These are phyloP conservation scores for Napeogenes sylphis DNA, from an alignment of 2,888 invertebrate genomes.

Conservation along the genomic window DNA sequence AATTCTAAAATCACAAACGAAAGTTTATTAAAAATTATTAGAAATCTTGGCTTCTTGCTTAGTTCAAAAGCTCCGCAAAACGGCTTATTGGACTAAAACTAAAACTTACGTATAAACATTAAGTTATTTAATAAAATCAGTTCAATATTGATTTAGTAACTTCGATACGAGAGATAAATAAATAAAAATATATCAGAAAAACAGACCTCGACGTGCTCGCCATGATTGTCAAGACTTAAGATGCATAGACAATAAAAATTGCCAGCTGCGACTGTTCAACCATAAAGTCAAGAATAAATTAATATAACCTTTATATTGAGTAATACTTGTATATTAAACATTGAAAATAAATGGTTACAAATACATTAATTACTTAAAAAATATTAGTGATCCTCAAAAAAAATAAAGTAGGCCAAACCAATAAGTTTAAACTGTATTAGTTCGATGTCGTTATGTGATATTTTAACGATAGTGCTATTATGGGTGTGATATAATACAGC, in stretches of 20 bases:
- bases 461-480: too few relatives aligned
- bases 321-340: too few relatives aligned
- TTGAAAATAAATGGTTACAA: too few relatives aligned
- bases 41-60: conserved; percentile 48
- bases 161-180: conserved; percentile 42
- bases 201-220: conserved; percentile 83
- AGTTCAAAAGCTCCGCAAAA: conserved; percentile 36
- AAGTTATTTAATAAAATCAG: conserved; percentile 43
- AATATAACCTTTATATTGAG: too few relatives aligned
- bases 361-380: too few relatives aligned
- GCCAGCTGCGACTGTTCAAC: neutral
- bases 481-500: too few relatives aligned
- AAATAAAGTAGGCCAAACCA: too few relatives aligned
- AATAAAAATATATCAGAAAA: conserved; percentile 60
- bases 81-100: conserved; percentile 33
- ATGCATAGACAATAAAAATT: conserved; percentile 41
- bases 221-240: conserved; percentile 75
- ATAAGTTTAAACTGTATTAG: too few relatives aligned
- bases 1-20: conserved; percentile 75
- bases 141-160: conserved; percentile 42
- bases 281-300: neutral
- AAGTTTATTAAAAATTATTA: conserved; percentile 40
- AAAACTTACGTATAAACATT: conserved; percentile 51
- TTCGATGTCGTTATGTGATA: too few relatives aligned
- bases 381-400: too few relatives aligned